Conservation (phyloP, 2,888 invertebrate genomes). For the Itoplectis maculator region DNA sequence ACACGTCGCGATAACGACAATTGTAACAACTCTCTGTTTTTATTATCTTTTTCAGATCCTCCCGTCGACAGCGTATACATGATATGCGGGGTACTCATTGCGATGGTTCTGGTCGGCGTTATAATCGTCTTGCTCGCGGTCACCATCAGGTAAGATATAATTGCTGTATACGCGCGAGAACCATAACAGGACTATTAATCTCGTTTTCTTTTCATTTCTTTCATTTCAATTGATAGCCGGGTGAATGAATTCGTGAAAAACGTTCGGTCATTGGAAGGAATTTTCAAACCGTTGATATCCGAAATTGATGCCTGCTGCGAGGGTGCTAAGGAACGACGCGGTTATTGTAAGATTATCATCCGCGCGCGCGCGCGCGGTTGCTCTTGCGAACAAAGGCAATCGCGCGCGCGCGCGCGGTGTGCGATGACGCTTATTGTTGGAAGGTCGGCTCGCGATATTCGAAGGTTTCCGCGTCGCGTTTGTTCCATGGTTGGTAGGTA, state of each 20-base stretch:
- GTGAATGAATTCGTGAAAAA: neutral
- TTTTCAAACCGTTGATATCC: slow-evolving; percentile 49
- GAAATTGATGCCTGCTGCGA: too few relatives aligned
- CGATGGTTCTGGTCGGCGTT: slow-evolving; percentile 92
- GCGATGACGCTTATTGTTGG: slow-evolving; percentile 24
- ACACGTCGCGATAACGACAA: neutral
- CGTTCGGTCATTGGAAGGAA: slow-evolving; percentile 53
- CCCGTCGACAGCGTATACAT: slow-evolving; percentile 93
- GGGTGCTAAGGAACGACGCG: too few relatives aligned
- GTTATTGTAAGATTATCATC: too few relatives aligned
- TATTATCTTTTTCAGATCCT: slow-evolving; percentile 89
- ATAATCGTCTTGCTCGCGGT: slow-evolving; percentile 93
- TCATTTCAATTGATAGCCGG: neutral
- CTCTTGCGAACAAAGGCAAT: slow-evolving; percentile 20
- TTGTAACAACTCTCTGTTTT: neutral
- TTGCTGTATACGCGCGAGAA: neutral
- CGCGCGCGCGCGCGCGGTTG: too few relatives aligned
- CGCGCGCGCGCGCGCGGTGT: slow-evolving; percentile 23
- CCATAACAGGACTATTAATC: neutral
- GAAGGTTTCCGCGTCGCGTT: slow-evolving; percentile 46
- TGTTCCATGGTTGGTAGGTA: too few relatives aligned
- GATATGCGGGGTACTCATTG: slow-evolving; percentile 93
- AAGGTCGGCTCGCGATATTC: slow-evolving; percentile 59
- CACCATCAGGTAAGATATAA: slow-evolving; percentile 89
- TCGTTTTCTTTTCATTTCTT: neutral